phyloP scores from a whole-genome alignment of 2,113 vertebrate species.

The Callionymus lyra region DNA sequence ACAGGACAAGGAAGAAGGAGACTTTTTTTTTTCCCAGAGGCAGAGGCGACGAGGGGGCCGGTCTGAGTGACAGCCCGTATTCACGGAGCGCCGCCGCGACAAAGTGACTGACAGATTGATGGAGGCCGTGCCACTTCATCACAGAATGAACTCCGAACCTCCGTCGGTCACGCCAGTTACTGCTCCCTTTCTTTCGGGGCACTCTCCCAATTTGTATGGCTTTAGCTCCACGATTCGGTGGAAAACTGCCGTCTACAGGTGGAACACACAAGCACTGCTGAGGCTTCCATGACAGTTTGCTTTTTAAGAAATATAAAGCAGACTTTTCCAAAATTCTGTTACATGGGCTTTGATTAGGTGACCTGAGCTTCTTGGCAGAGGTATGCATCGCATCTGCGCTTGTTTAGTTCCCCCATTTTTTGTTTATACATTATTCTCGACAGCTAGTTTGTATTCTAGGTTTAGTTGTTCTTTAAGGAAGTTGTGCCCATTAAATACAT shows the following conservation, averaged over 20 bases:
- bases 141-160: slow-evolving; percentile 49
- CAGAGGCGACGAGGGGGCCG: slow-evolving; percentile 24
- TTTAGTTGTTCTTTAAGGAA: too few species aligned
- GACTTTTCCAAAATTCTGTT: too few species aligned
- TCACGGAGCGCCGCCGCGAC: slow-evolving; percentile 55
- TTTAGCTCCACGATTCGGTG: slow-evolving; percentile 30
- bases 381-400: too few species aligned
- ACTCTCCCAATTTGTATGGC: slow-evolving; percentile 60
- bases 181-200: slow-evolving; percentile 51
- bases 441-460: too few species aligned
- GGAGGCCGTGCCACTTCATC: slow-evolving; percentile 67
- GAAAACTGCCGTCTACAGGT: not conserved
- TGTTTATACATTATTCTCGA: too few species aligned
- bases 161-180: slow-evolving; percentile 59
- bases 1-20: slow-evolving; percentile 30
- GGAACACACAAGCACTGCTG: too few species aligned
- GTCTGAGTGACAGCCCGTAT: slow-evolving; percentile 55
- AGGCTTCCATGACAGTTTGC: too few species aligned
- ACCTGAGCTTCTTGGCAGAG: too few species aligned
- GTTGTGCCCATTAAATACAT: too few species aligned
- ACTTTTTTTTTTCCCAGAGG: slow-evolving; percentile 58
- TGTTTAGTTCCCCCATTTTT: too few species aligned
- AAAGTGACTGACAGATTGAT: slow-evolving; percentile 66
- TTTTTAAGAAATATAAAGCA: too few species aligned
- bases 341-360: too few species aligned